Conservation (phyloP, 1,140 invertebrate species). For the Listronotus oregonensis region DNA sequence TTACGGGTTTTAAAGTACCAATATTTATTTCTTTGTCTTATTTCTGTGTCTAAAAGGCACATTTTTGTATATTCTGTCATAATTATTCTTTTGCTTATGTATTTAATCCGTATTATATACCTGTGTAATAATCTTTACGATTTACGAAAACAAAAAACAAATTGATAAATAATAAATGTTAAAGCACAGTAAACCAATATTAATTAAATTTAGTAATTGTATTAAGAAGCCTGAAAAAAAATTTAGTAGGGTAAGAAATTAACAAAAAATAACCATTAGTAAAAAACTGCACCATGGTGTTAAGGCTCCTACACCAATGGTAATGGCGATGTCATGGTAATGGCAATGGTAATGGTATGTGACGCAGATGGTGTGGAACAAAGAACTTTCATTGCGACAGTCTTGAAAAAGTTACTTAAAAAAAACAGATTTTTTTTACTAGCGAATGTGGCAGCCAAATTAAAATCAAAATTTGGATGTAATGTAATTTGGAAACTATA, state of each 20-base stretch:
- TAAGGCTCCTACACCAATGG: slow-evolving; percentile 28
- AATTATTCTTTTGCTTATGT: too few relatives aligned
- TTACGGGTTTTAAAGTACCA: too few relatives aligned
- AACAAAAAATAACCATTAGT: slow-evolving; percentile 28
- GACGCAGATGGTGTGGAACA: background rate
- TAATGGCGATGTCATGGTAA: slow-evolving; percentile 1
- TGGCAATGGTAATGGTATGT: slow-evolving; percentile 13
- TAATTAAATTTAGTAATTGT: slow-evolving; percentile 24
- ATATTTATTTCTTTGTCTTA: too few relatives aligned
- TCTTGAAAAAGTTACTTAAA: too few relatives aligned
- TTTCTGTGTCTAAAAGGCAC: too few relatives aligned
- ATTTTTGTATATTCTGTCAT: too few relatives aligned
- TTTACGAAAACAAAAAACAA: background rate
- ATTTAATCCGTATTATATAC: too few relatives aligned
- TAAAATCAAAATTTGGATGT: background rate
- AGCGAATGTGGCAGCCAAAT: background rate
- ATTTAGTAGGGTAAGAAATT: slow-evolving; percentile 15
- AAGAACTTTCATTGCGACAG: too few relatives aligned
- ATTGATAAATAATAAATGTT: background rate
- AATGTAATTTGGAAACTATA: too few relatives aligned
- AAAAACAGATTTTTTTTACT: background rate
- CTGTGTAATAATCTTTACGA: too few relatives aligned
- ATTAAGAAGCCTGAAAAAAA: slow-evolving; percentile 23
- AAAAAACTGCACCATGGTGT: slow-evolving; percentile 26
- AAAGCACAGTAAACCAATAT: slow-evolving; percentile 8